Evolutionary conservation across 2,113 vertebrate species (phyloP), one percentile per base, ranked within the genome.

Genomic region (Oryzias melastigma): DNA sequence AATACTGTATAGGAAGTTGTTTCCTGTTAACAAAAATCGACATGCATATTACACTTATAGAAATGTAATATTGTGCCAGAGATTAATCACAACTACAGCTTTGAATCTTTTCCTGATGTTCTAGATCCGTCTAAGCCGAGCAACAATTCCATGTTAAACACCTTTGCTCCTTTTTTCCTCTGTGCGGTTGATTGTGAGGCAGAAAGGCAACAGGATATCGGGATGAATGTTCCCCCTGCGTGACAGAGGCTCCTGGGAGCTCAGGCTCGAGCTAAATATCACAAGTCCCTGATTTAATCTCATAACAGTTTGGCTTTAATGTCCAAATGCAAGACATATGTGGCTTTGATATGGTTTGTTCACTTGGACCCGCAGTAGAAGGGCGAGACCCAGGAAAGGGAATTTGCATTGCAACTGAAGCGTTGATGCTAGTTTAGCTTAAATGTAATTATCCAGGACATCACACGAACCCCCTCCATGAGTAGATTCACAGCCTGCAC

Each of bases 211-310:
- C 64, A 12, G n/a, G 52, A 57, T 76, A 80, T 81, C 59, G 70
- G 71, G 55, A 71, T 73, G 57, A 83, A 77, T 18, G 67, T 59
- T 85, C 55, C 75, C 79, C 85, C 83, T 88, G 85, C 68, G 86
- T 88, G 89, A 91, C 89, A 89, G 68, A 53, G 68, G 75, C 80
- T 79, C 61, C 53, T 88, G 82, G 71, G 81, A 85, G 88, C 73
- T 71, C 50, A 73, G 80, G 81, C 79, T 70, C 80, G 73, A 84
- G 78, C 66, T 51, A 62, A 83, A 81, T 89, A 89, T 91, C 87
- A 83, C 85, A 89, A 90, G 84, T 87, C 81, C 77, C 78, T 70
- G 88, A 91, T 92, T 87, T 90, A 90, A 93, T 91, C 90, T 90
- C 73, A 77, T 90, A 88, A 91, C 84, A 87, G 85, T 78, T 22